phyloP scores from a whole-genome alignment of 2,797 vertebrate species.

The Scolopax rusticola region DNA sequence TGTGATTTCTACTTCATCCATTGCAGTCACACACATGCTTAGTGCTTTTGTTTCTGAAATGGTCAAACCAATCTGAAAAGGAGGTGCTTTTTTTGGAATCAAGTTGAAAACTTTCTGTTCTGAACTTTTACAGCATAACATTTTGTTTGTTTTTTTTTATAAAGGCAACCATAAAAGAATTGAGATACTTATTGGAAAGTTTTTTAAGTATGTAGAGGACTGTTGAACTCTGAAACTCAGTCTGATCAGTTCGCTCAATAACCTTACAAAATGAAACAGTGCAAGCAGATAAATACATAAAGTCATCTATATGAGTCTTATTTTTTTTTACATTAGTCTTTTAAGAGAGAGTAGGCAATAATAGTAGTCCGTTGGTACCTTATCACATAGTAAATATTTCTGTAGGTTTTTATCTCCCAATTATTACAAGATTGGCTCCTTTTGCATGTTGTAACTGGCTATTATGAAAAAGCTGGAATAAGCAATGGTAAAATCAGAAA shows the following conservation, averaged over 20 bases:
- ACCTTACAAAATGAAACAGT: slow-evolving; percentile 43
- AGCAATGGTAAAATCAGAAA: slow-evolving; percentile 44
- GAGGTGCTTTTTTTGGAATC: background rate
- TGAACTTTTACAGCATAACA: background rate
- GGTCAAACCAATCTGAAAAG: background rate
- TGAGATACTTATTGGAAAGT: background rate
- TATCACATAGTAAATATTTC: slow-evolving; percentile 27
- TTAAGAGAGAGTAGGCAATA: background rate
- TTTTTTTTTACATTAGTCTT: slow-evolving; percentile 56
- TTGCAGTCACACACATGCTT: background rate
- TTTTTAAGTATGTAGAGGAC: slow-evolving; percentile 3
- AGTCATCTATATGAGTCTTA: background rate
- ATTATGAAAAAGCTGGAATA: slow-evolving; percentile 36
- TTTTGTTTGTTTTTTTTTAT: background rate
- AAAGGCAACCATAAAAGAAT: background rate
- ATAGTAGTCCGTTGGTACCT: slow-evolving; percentile 32
- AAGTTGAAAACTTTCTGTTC: background rate
- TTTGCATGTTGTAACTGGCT: slow-evolving; percentile 9
- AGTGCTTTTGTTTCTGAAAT: background rate
- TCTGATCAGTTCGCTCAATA: slow-evolving; percentile 30
- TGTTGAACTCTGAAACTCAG: slow-evolving; percentile 22
- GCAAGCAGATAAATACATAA: slow-evolving; percentile 24
- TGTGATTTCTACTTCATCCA: background rate
- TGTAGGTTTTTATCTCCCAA: slow-evolving; percentile 50
- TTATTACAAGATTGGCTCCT: slow-evolving; percentile 37